Percentiles rank a stretch among this genome's conserved stretches.
Evolutionary conservation across 2,888 invertebrate species (phyloP).

Genomic region (Phyllotreta cruciferae): DNA sequence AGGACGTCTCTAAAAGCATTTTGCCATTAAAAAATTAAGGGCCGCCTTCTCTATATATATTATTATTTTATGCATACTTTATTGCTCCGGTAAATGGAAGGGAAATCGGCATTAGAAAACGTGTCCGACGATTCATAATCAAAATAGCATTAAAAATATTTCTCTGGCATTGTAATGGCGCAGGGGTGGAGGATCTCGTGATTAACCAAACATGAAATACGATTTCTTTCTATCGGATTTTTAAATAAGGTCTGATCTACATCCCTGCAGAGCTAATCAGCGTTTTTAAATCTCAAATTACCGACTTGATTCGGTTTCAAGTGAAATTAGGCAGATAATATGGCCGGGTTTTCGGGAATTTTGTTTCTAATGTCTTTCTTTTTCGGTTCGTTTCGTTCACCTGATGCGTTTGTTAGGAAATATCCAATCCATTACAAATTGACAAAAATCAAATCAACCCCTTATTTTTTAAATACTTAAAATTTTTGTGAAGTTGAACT

Average conservation of each 20-base stretch:
- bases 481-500: too few species aligned
- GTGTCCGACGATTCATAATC: neutral
- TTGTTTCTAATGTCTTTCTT: neutral
- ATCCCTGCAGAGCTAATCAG: conserved; percentile 40
- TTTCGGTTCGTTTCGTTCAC: neutral
- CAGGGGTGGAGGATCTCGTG: too few species aligned
- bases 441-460: too few species aligned
- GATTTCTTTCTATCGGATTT: conserved; percentile 30
- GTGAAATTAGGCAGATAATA: conserved; percentile 45
- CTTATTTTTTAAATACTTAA: too few species aligned
- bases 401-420: too few species aligned
- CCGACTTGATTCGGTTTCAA: conserved; percentile 45
- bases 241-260: conserved; percentile 16
- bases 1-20: conserved; percentile 69
- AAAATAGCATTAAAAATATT: neutral
- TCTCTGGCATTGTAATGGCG: too few species aligned
- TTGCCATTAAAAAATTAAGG: conserved; percentile 69
- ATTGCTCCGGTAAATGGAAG: conserved; percentile 56
- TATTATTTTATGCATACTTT: conserved; percentile 62
- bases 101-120: conserved; percentile 52
- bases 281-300: conserved; percentile 38
- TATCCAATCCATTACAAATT: too few species aligned
- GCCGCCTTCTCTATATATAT: conserved; percentile 57
- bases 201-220: conserved; percentile 7
- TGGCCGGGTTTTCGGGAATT: neutral